phyloP scores from a whole-genome alignment of 2,888 invertebrate species.

The Hydroisotoma schaefferi region DNA sequence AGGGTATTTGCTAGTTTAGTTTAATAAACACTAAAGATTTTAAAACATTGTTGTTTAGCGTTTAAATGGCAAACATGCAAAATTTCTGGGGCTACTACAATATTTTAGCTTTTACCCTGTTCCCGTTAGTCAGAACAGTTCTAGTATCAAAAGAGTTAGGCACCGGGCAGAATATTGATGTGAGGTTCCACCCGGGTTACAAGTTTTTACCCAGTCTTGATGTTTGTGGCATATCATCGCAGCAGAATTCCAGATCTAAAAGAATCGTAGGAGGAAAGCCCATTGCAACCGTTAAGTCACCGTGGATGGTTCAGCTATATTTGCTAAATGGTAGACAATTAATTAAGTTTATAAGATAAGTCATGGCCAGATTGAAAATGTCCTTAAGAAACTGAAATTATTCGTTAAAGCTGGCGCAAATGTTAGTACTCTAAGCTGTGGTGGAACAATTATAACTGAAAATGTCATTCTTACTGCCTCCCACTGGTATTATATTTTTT shows the following conservation, averaged over 20 bases:
- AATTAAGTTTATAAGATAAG: too few relatives aligned
- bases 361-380: too few relatives aligned
- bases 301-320: conserved; percentile 39
- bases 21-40: too few relatives aligned
- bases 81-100: too few relatives aligned
- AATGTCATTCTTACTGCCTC: conserved; percentile 24
- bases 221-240: background rate
- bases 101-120: too few relatives aligned
- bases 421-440: conserved; percentile 24
- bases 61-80: too few relatives aligned
- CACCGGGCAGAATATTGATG: conserved; percentile 1
- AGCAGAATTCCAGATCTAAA: conserved; percentile 11
- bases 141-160: conserved; percentile 1
- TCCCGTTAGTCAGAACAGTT: too few relatives aligned
- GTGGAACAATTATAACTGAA: conserved; percentile 30
- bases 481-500: conserved; percentile 12
- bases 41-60: too few relatives aligned
- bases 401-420: conserved; percentile 21
- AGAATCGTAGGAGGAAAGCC: conserved; percentile 33
- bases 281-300: conserved; percentile 13
- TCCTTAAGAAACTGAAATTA: too few relatives aligned
- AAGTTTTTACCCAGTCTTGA: conserved; percentile 9
- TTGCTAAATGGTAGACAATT: conserved; percentile 21
- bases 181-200: background rate
- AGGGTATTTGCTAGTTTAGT: too few relatives aligned